Base-by-base conservation (phyloP, 2,797 vertebrate genomes). In the Mus caroli region DNA sequence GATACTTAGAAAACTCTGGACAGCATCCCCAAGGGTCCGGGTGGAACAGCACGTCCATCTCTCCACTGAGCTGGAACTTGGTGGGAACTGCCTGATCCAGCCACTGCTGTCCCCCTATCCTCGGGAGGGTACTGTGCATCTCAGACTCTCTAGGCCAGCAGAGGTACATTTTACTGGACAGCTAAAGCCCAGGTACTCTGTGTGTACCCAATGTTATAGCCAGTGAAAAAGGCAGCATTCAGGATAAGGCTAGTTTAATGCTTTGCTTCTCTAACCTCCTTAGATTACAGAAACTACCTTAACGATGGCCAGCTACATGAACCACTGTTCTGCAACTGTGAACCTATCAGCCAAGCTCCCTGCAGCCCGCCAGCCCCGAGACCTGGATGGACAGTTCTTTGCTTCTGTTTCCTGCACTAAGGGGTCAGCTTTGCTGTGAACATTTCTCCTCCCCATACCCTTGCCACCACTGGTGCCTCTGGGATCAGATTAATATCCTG, bases 271-370 rank as follows among this genome's bases (percentile, higher is more conserved):
- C 94, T 97, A 96, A 80, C 95, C 88, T 90, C 85, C 75, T 87
- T 97, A 99, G 99, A 99, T 99, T 85, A 98, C 99, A 98, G 99
- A 99, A 98, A 98, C 99, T 97, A 99, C 99, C 24, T 98, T 99
- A 94, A 99, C 99, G 97, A 99, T 99, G 98, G 99, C 99, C 98
- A 99, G 99, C 98, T 99, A 99, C 97, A 99, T 99, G 97, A 99
- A 99, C 99, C 99, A 98, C 97, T 99, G 98, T 98, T 99, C 97
- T 0, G 97, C 98, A 90, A 71, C 97, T 94, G 97, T 98, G 69
- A 97, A 97, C 54, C 97, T 98, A 6, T 60, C 98, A 2, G 92
- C 98, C 62, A 67, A 96, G 0, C 98, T 96, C 17, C 98, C 98
- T 92, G 97, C 98, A 67, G 95, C 98, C 86, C 97, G 88, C 96